Base-by-base conservation (phyloP, 1,140 invertebrate genomes). In the Lepidurus packardi region DNA sequence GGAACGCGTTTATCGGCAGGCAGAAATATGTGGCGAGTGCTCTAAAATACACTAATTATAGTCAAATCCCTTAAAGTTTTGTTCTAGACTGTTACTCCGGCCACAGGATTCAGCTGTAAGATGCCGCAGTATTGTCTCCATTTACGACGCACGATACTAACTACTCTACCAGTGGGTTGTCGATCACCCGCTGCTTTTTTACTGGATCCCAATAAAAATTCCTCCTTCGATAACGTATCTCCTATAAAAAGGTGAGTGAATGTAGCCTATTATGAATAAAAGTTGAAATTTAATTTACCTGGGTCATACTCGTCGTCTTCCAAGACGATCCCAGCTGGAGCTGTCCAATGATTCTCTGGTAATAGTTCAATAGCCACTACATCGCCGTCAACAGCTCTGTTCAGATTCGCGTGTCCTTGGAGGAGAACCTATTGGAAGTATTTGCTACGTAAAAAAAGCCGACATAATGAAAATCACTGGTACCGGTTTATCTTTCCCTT, bases 111-210 rank as follows among this genome's bases (percentile, higher is more conserved):
- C 25, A 90, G 90, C 83, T 94, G 90, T 75, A 99, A 85, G 81
- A 98, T 96, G 43, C 98, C 98, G 88, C 97, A 99, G 85, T 96
- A 97, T 81, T 96, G 94, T 43, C 96, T 87, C 96, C 97, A 99
- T 84, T 98, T 99, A 80, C 98, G 88, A 80, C 93, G 90, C 74
- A 99, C 94, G 80, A 99, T 97, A 21, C 95, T 97, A 74, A 99
- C 96, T 79, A 99, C 90, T 83, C 89, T 89, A 0, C 93, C 97
- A 7, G 94, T 98, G 24, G 93, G 94, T 83, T 88, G 90, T 77
- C 85, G 87, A 81, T 90, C 82, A 25, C 16, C 53, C 13, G 81
- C 82, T 10, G 77, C 42, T 77, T 79, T 79, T 21, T 44, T 25
- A 53, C 79, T 78, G 34, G 24, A n/a, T 43, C 8, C 34, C 10